Conservation (phyloP, 2,797 vertebrate genomes). For the Sciurus carolinensis region DNA sequence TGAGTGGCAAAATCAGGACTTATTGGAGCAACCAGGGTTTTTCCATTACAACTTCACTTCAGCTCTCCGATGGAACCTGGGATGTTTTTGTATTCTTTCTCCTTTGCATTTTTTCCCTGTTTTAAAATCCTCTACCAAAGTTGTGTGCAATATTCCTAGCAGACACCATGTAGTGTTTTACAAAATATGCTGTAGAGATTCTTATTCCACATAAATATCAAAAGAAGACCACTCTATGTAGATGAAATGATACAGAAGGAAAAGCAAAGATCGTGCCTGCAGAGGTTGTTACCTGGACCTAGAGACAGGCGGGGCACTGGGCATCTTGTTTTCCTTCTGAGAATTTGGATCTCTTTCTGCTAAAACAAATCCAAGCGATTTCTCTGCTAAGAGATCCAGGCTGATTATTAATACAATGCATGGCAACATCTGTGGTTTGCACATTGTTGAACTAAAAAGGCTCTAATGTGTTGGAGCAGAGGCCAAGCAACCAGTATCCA, state of each 20-base stretch:
- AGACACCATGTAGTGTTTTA: neutral
- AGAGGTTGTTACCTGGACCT: neutral
- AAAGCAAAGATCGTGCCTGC: neutral
- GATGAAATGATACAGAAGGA: constrained; percentile 19
- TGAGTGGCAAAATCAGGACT: neutral
- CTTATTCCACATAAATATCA: constrained; percentile 62
- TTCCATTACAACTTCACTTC: neutral
- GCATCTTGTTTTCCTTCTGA: constrained; percentile 73
- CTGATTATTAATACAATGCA: constrained; percentile 86
- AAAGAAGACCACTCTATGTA: neutral
- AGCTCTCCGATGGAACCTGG: neutral
- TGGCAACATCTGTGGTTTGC: constrained; percentile 86
- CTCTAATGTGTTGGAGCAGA: constrained; percentile 88
- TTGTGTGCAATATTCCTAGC: constrained; percentile 11
- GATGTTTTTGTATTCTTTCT: neutral
- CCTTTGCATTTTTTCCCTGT: neutral
- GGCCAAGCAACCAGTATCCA: constrained; percentile 89
- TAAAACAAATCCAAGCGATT: constrained; percentile 78
- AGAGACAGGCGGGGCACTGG: neutral
- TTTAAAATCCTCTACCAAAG: constrained; percentile 55
- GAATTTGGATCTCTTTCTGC: constrained; percentile 73
- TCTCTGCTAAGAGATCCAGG: constrained; percentile 80
- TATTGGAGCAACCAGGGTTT: neutral
- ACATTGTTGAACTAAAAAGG: constrained; percentile 88
- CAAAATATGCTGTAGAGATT: constrained; percentile 2